A percentile compares a stretch with the other conserved stretches of the same genome.
phyloP scores from a whole-genome alignment of 2,113 vertebrate species.

The Proterorhinus semilunaris region DNA sequence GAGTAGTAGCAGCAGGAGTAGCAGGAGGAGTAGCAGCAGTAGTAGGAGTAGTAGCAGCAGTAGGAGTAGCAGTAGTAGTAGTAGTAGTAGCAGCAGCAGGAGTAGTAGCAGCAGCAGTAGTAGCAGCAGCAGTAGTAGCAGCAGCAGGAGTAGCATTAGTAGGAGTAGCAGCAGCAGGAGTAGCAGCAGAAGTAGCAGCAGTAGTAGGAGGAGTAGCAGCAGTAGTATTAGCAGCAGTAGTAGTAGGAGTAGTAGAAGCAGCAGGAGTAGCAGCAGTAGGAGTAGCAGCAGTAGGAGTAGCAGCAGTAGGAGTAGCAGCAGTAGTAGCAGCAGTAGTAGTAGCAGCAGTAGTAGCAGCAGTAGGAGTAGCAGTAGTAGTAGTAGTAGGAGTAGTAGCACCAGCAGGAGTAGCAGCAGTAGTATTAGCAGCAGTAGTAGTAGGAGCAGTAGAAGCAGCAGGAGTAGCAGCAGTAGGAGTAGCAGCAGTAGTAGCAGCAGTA shows the following conservation, averaged over 20 bases:
- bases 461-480: too few relatives aligned
- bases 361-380: background rate
- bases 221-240: background rate
- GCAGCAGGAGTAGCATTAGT: too few relatives aligned
- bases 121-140: too few relatives aligned
- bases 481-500: too few relatives aligned
- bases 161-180: too few relatives aligned
- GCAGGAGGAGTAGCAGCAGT: too few relatives aligned
- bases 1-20: background rate
- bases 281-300: background rate
- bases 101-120: too few relatives aligned
- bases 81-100: conserved; percentile 6
- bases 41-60: background rate
- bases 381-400: background rate
- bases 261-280: background rate
- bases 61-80: conserved; percentile 92
- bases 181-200: too few relatives aligned
- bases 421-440: conserved; percentile 47
- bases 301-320: background rate
- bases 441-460: too few relatives aligned
- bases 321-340: background rate
- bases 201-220: too few relatives aligned
- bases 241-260: background rate
- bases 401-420: conserved; percentile 89
- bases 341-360: background rate